A percentile compares a stretch with the other conserved stretches of the same genome.
Evolutionary conservation across 2,797 vertebrate species (phyloP).

Genomic region (Podarcis siculus): DNA sequence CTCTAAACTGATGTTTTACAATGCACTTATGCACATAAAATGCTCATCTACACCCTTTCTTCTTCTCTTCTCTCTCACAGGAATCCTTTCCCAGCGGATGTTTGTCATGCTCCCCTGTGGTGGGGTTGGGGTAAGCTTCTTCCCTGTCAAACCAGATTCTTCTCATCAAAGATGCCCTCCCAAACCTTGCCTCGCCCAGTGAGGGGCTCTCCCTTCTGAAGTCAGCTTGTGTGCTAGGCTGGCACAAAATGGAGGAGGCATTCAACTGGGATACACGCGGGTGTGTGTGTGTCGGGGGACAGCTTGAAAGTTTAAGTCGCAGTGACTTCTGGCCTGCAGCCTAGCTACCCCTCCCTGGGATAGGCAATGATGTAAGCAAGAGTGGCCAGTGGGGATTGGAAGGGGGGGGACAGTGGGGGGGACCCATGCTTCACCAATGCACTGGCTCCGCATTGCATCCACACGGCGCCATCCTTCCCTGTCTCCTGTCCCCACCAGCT

Average conservation of each 20-base stretch:
- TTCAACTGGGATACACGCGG: background rate
- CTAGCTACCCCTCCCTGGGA: background rate
- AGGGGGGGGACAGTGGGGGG: no score
- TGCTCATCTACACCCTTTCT: rapidly evolving
- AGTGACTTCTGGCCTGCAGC: background rate
- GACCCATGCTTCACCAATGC: no score
- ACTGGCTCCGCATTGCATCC: no score
- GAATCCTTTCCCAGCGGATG: constrained; percentile 86
- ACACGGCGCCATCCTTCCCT: no score
- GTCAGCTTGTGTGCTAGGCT: background rate
- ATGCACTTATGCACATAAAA: no score
- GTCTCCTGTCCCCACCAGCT: no score
- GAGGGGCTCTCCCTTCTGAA: background rate
- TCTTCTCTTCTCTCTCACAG: constrained; percentile 69
- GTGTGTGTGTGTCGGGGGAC: background rate
- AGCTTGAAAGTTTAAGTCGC: background rate
- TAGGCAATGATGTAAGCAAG: background rate
- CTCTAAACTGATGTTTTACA: background rate
- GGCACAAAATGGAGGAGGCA: background rate
- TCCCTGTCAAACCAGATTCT: background rate
- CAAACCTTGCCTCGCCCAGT: background rate
- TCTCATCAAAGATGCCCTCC: background rate
- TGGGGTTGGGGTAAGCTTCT: constrained; percentile 88
- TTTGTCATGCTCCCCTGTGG: constrained; percentile 91
- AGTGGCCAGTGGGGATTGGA: no score